A percentile compares a stretch with the other conserved stretches of the same genome.
phyloP scores from a whole-genome alignment of 2,113 vertebrate species.

The Solenodon paradoxus region DNA sequence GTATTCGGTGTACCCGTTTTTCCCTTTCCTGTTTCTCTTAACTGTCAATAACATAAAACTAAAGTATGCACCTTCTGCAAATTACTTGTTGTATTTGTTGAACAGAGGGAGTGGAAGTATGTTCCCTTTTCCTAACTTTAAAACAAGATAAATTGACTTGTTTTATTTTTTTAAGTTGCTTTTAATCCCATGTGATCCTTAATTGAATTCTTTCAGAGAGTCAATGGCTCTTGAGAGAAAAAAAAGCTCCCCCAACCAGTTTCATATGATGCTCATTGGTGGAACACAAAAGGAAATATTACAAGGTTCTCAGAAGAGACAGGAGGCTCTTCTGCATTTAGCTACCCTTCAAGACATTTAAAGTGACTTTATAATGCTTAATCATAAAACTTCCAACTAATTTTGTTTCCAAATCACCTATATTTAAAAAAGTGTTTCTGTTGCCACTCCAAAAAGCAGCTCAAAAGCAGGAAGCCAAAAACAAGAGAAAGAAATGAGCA shows the following conservation, averaged over 20 bases:
- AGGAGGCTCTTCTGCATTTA: background rate
- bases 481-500: constrained; percentile 28
- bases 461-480: constrained; percentile 23
- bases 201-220: constrained; percentile 54
- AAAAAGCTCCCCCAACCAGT: background rate
- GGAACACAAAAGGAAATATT: constrained; percentile 41
- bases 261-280: constrained; percentile 15
- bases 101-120: background rate
- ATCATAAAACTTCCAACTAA: constrained; percentile 27
- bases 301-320: background rate
- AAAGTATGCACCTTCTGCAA: constrained; percentile 36
- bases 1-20: background rate
- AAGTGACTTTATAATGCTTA: constrained; percentile 26
- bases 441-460: background rate
- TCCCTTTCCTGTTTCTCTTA: constrained; percentile 25
- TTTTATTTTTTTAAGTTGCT: constrained; percentile 27
- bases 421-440: constrained; percentile 34
- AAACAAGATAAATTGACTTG: constrained; percentile 30
- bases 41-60: constrained; percentile 34
- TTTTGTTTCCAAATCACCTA: constrained; percentile 21
- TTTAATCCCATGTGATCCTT: background rate
- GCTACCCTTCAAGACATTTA: constrained; percentile 32
- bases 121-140: constrained; percentile 44
- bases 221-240: background rate
- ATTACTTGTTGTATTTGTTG: constrained; percentile 36